A percentile compares a stretch with the other conserved stretches of the same genome.
These are phyloP conservation scores for Datnioides undecimradiatus DNA, from an alignment of 2,113 vertebrate species.

Conservation along the genomic window DNA sequence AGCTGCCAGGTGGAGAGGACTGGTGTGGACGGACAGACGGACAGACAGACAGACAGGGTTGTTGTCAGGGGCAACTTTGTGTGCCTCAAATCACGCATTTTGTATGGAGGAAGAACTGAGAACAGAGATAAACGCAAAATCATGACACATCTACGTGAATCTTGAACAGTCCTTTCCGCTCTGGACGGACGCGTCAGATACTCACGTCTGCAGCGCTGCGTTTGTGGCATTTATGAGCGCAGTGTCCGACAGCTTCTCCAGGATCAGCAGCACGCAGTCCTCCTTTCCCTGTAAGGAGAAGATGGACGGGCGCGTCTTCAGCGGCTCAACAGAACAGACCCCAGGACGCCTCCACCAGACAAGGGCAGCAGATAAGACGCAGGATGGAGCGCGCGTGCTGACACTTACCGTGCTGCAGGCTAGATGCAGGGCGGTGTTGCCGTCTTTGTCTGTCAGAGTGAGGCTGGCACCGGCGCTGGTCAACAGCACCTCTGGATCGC, in stretches of 20 bases:
- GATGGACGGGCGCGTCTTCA: too few species aligned
- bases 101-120: neutral
- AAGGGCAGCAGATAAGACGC: neutral
- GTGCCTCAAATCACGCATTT: neutral
- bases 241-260: constrained; percentile 92
- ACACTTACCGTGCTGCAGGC: constrained; percentile 93
- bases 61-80: neutral
- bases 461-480: constrained; percentile 86
- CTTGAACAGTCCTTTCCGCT: neutral
- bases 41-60: neutral
- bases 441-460: constrained; percentile 88
- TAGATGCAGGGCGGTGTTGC: constrained; percentile 93
- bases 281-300: constrained; percentile 90
- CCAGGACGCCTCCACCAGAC: too few species aligned
- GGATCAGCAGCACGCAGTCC: constrained; percentile 94
- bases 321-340: too few species aligned
- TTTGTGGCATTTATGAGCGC: constrained; percentile 92
- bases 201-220: constrained; percentile 95
- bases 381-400: constrained; percentile 16
- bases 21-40: constrained; percentile 63
- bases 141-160: neutral
- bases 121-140: neutral
- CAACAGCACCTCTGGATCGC: constrained; percentile 90
- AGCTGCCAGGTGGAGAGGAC: constrained; percentile 94
- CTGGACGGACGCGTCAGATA: constrained; percentile 58